A percentile compares a stretch with the other conserved stretches of the same genome.
phyloP scores from a whole-genome alignment of 2,888 invertebrate genomes.

The Agrochola litura region DNA sequence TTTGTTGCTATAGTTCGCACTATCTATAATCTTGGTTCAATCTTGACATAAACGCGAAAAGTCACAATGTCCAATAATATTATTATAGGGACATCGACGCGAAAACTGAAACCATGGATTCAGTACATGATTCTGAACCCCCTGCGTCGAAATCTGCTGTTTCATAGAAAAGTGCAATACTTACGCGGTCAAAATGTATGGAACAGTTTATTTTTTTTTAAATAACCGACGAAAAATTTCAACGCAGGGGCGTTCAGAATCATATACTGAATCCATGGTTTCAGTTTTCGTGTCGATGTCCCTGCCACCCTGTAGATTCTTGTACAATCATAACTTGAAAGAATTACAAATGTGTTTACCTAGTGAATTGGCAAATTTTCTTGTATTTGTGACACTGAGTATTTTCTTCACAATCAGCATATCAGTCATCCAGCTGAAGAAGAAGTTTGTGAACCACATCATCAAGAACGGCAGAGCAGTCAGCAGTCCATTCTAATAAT shows the following conservation, averaged over 20 bases:
- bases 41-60: background rate
- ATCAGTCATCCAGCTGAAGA: constrained; percentile 93
- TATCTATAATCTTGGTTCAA: background rate
- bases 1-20: no score
- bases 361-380: constrained; percentile 90
- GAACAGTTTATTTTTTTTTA: no score
- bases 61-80: background rate
- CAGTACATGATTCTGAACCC: no score
- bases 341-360: constrained; percentile 71
- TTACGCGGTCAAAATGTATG: no score
- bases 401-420: constrained; percentile 89
- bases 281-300: no score
- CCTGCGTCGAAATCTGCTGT: no score
- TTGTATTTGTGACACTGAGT: constrained; percentile 88
- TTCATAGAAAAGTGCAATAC: no score
- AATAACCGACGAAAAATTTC: no score
- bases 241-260: no score
- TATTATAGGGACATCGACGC: background rate
- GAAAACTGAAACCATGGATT: no score
- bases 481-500: constrained; percentile 91
- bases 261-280: no score
- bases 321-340: background rate
- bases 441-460: constrained; percentile 93
- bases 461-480: constrained; percentile 94
- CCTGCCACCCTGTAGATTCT: background rate